Evolutionary conservation across 2,797 vertebrate genomes (phyloP).

Genomic region (Xyrichtys novacula): DNA sequence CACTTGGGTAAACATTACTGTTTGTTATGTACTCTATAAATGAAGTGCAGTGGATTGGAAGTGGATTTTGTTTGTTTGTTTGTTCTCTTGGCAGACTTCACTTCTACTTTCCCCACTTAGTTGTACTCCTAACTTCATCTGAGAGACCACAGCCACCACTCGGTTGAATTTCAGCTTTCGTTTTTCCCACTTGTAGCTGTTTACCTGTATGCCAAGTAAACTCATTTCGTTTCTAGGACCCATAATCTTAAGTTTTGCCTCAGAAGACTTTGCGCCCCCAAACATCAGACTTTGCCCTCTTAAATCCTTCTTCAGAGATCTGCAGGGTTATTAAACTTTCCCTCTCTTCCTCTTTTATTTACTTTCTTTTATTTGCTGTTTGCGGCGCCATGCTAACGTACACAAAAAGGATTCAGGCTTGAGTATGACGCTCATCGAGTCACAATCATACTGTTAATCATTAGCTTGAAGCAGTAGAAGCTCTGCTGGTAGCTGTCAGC

Average conservation of each 20-base stretch:
- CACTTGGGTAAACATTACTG: too few species aligned
- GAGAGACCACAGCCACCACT: too few species aligned
- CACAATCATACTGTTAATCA: neutral
- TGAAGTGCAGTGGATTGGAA: too few species aligned
- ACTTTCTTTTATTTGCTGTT: neutral
- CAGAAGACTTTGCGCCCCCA: neutral
- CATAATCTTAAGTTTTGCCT: neutral
- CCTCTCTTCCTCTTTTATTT: neutral
- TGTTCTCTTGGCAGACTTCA: too few species aligned
- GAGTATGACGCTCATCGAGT: neutral
- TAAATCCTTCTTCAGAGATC: neutral
- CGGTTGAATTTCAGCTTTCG: too few species aligned
- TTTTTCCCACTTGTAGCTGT: too few species aligned
- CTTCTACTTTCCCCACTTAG: too few species aligned
- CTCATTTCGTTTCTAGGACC: too few species aligned
- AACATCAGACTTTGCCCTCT: neutral
- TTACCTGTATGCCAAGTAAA: neutral
- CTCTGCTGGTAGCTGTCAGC: slow-evolving; percentile 3
- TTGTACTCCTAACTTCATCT: too few species aligned
- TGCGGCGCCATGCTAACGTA: neutral
- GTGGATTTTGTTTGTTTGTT: too few species aligned
- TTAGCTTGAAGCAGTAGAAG: slow-evolving; percentile 1
- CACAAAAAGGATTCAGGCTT: neutral
- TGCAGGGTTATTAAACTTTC: neutral
- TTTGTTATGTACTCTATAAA: too few species aligned